Percentiles rank a stretch among this genome's conserved stretches.
These are phyloP conservation scores for Drosophila gaucha DNA, from an alignment of 2,888 invertebrate species.

Conservation along the genomic window DNA sequence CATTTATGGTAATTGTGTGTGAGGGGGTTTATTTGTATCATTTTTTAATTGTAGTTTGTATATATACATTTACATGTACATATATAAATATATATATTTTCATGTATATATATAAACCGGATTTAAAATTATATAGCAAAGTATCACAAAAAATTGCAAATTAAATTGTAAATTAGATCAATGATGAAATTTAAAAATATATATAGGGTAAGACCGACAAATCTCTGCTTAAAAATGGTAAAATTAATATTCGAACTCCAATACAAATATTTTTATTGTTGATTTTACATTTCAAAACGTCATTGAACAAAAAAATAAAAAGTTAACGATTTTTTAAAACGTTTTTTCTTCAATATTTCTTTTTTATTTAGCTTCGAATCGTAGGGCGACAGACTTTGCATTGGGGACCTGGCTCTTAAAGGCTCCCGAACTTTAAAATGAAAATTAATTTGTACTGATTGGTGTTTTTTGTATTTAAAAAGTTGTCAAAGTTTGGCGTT, in stretches of 20 bases:
- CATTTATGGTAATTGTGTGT: constrained; percentile 37
- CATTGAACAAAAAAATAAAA: constrained; percentile 29
- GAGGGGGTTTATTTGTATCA: constrained; percentile 7
- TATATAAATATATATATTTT: constrained; percentile 43
- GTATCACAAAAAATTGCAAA: constrained; percentile 85
- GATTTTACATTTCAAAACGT: constrained; percentile 42
- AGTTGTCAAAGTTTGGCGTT: constrained; percentile 42
- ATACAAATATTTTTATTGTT: constrained; percentile 47
- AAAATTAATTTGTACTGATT: constrained; percentile 78
- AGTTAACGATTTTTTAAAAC: constrained; percentile 25
- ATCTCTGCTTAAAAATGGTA: constrained; percentile 64
- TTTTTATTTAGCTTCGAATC: constrained; percentile 56
- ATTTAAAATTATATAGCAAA: constrained; percentile 75
- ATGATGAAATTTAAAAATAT: constrained; percentile 60
- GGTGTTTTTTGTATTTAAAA: constrained; percentile 58
- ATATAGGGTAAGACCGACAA: constrained; percentile 57
- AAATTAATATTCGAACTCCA: constrained; percentile 75
- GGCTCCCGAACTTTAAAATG: constrained; percentile 65
- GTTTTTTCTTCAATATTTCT: constrained; percentile 4
- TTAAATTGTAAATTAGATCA: constrained; percentile 79
- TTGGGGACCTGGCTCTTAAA: constrained; percentile 31
- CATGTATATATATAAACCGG: constrained; percentile 55
- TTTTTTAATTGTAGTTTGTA: constrained; percentile 33
- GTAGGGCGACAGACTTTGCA: constrained; percentile 13
- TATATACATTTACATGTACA: constrained; percentile 13